A percentile compares a stretch with the other conserved stretches of the same genome.
Evolutionary conservation across 2,888 invertebrate genomes (phyloP).

Genomic region (Brenthis ino): DNA sequence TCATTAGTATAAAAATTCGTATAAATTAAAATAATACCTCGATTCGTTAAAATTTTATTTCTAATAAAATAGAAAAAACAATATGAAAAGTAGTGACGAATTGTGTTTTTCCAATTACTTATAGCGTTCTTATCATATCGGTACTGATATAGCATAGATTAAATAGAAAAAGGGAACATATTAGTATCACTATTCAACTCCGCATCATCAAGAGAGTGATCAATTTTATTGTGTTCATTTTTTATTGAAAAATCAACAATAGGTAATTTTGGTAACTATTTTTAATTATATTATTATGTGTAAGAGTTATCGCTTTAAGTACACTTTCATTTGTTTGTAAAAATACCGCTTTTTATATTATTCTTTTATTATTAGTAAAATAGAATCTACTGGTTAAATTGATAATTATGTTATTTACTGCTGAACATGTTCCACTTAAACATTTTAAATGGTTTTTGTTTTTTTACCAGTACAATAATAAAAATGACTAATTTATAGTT

Average conservation of each 20-base stretch:
- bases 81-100: constrained; percentile 11
- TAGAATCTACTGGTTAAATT: no score
- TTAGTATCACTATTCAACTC: constrained; percentile 7
- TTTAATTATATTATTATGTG: neutral
- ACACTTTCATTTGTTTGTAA: no score
- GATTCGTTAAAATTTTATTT: neutral
- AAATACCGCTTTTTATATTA: no score
- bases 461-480: no score
- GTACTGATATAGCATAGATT: constrained; percentile 6
- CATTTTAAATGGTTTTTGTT: no score
- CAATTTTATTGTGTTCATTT: neutral
- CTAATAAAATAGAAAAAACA: neutral
- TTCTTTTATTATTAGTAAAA: no score
- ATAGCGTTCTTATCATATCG: constrained; percentile 8
- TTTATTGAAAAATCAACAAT: neutral
- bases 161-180: constrained; percentile 7
- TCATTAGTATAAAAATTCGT: no score
- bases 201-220: neutral
- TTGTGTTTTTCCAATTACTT: constrained; percentile 27
- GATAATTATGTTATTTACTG: no score
- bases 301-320: no score
- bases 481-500: no score
- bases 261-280: constrained; percentile 2
- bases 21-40: neutral
- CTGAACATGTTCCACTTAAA: no score